Base-by-base conservation (phyloP, 2,888 invertebrate species). In the Portevinia maculata region DNA sequence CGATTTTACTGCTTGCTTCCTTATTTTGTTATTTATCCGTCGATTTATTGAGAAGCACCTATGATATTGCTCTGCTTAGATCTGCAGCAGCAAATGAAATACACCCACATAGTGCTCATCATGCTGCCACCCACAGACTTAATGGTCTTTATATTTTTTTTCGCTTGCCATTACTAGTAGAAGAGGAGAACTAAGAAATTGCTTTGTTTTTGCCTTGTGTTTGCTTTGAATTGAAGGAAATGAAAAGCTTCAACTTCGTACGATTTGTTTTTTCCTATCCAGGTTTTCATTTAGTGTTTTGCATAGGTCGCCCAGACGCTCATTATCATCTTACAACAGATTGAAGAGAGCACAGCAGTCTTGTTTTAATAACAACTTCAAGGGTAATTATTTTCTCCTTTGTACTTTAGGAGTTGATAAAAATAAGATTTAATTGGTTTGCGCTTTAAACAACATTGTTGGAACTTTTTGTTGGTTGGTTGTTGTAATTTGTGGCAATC, bases 21-120 rank as follows among this genome's bases (percentile, higher is more conserved):
- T 60, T 21, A 19, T 48, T 60, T 17, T 37, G 52, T 50, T 46
- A 62, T 74, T 30, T 62, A 79, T 79, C 44, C 69, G 62, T 74
- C 79, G 74, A 79, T 79, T 69, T 74, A 79, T 79, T 79, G 67
- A 55, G 62, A 79, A 62, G 62, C 69, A 74, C 79, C 74, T 62
- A 67, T 73, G 59, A 79, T 65, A 59, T 21, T 44, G 46, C 37
- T 60, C 11, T 8, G 41, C 24, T 19, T 8, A 30, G 48, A 24
- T 48, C 13, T 11, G 17, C 11, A 19, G 41, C 19, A 17, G 48
- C n/a, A 37, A 55, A 28, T 48, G 11, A 19, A 64, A 39, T 62
- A 62, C 60, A 13, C 21, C 34, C 57, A 15, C 52, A 64, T 79
- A 9, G 39, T 65, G 64, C 34, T 57, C 57, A 52, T 67, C 71